phyloP scores from a whole-genome alignment of 2,113 vertebrate species.

The Oenanthe oenanthe region DNA sequence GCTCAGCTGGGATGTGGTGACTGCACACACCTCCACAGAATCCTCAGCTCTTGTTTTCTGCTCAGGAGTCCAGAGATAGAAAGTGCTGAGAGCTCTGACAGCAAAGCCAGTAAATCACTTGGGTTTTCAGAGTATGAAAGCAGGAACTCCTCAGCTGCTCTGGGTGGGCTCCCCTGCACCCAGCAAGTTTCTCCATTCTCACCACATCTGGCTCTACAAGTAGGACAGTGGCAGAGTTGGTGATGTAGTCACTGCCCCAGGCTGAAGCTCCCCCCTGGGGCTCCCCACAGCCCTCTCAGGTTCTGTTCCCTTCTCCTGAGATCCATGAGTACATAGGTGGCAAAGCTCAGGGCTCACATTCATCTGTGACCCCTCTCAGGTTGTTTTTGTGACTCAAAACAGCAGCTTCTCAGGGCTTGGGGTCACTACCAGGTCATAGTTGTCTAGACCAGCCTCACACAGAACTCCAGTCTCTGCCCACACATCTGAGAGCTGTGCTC shows the following conservation, averaged over 20 bases:
- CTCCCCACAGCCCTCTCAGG: neutral
- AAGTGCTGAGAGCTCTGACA: neutral
- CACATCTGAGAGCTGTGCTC: neutral
- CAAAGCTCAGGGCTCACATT: neutral
- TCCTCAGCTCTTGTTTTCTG: neutral
- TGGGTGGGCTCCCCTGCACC: neutral
- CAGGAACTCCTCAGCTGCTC: neutral
- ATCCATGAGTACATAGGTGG: accelerated
- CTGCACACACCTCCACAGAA: neutral
- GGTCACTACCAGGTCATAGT: neutral
- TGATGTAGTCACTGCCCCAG: neutral
- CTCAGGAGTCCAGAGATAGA: neutral
- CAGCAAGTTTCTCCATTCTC: neutral
- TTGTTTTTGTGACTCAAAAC: neutral
- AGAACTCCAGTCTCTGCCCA: neutral
- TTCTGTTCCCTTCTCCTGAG: neutral
- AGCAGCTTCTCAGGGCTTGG: neutral
- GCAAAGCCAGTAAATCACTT: neutral
- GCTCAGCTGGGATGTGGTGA: neutral
- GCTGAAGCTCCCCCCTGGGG: neutral
- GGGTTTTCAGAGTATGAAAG: neutral
- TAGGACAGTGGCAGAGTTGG: neutral
- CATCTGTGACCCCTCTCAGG: neutral
- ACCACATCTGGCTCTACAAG: neutral
- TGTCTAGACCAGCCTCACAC: neutral